These are phyloP conservation scores for Helicoverpa zea DNA, from an alignment of 1,140 invertebrate genomes.

Conservation along the genomic window DNA sequence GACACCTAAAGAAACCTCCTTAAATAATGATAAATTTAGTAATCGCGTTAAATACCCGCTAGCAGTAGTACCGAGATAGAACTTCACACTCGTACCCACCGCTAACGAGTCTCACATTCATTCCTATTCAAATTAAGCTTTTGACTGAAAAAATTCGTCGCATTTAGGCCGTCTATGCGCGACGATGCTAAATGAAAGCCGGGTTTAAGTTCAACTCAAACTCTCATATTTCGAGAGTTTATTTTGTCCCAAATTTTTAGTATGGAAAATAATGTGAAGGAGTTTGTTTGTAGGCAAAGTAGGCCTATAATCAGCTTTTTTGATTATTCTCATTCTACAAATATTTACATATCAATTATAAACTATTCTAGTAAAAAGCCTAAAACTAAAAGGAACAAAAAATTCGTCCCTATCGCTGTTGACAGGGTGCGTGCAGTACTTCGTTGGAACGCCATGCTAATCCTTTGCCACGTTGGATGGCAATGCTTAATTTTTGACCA, in stretches of 20 bases:
- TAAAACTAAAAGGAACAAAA: no score
- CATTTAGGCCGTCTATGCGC: conserved; percentile 60
- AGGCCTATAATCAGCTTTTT: background rate
- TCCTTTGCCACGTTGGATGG: no score
- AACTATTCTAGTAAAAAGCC: no score
- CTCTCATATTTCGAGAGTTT: conserved; percentile 38
- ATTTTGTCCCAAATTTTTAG: conserved; percentile 11
- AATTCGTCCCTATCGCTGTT: no score
- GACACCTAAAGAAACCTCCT: no score
- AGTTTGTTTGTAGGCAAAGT: background rate
- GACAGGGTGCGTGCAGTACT: no score
- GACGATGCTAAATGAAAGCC: conserved; percentile 50
- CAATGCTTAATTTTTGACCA: no score
- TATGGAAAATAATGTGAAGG: background rate
- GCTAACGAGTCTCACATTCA: conserved; percentile 71
- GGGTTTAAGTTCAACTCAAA: conserved; percentile 8
- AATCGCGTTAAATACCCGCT: background rate
- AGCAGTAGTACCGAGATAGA: background rate
- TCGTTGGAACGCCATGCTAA: no score
- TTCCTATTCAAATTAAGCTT: conserved; percentile 68
- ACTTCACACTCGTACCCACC: conserved; percentile 51
- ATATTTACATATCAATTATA: no score
- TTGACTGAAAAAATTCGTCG: conserved; percentile 64
- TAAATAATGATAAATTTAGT: background rate
- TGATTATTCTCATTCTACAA: no score